Base-by-base conservation (phyloP, 2,113 vertebrate genomes). In the Ifrita kowaldi region DNA sequence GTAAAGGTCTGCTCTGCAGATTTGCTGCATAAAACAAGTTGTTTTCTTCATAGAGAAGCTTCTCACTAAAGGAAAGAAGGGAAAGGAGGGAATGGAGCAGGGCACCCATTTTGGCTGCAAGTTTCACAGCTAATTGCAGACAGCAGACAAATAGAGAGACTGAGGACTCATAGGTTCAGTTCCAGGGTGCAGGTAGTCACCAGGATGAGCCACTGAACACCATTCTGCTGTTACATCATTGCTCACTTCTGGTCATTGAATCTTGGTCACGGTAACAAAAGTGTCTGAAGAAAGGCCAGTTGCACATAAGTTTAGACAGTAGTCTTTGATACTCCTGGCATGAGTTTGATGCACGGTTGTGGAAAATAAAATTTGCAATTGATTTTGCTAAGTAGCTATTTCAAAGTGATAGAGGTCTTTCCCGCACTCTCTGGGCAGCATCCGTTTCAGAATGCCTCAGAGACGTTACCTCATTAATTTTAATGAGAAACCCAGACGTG, bases 401-500 rank as follows among this genome's bases (percentile, higher is more conserved):
- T 91, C 81, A 93, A 88, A 92, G 76, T 33, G 67, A 84, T 64
- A 70, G 79, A 91, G 60, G 59, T 76, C 67, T 84, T 79, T 83
- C 84, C 91, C 16, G 2, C 39, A 20, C 68, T 92, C 79, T 93
- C 44, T 41, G 86, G 68, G 78, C 95, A 93, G 93, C 76, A 96
- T 93, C 95, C 56, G 35, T 93, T 97, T 97, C 89, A 57, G 84
- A 97, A 94, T 86, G 84, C 93, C 93, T 94, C 3, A 14, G 95
- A 96, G 93, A 98, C 96, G 67, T 97, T 96, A 96, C 96, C 97
- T 98, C 98, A 97, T 97, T 97, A 97, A 98, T 97, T 97, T 97
- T 98, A 97, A 98, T 97, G 97, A 96, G 95, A 92, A 96, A 88
- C 65, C 95, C 91, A 96, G 98, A 98, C 96, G 39, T 94, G 90